phyloP scores from a whole-genome alignment of 2,888 invertebrate species.

The Drosophila paramelanica region DNA sequence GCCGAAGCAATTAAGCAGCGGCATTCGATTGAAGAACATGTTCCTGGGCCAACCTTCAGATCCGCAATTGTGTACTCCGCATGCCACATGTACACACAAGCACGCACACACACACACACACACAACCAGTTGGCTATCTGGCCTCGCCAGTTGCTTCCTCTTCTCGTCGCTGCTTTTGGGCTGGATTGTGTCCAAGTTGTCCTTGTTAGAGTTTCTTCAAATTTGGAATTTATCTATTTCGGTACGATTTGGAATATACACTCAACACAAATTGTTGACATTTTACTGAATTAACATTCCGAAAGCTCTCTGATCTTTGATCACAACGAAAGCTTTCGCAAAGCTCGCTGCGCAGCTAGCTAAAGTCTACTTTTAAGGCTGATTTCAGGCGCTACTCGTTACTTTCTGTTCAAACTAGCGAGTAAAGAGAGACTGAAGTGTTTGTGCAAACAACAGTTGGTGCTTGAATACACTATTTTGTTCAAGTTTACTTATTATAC shows the following conservation, averaged over 20 bases:
- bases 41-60: slow-evolving; percentile 3
- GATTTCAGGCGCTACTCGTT: neutral
- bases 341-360: slow-evolving; percentile 7
- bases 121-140: neutral
- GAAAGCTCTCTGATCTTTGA: slow-evolving; percentile 7
- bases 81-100: neutral
- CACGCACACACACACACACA: neutral
- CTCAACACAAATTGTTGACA: slow-evolving; percentile 36
- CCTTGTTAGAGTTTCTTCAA: neutral
- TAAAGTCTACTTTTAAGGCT: slow-evolving; percentile 13
- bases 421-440: no score
- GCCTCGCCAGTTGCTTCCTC: neutral
- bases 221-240: slow-evolving; percentile 45
- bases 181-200: neutral
- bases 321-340: slow-evolving; percentile 12
- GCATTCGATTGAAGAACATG: slow-evolving; percentile 24
- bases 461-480: no score
- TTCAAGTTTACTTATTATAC: no score
- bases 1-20: slow-evolving; percentile 29
- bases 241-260: slow-evolving; percentile 25
- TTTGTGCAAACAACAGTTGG: no score
- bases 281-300: slow-evolving; percentile 15
- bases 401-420: neutral
- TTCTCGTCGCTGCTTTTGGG: neutral
- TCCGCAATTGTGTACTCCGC: neutral